Evolutionary conservation across 2,113 vertebrate genomes (phyloP), one percentile per base, ranked within the genome.

Genomic region (Odontophorus gujanensis): DNA sequence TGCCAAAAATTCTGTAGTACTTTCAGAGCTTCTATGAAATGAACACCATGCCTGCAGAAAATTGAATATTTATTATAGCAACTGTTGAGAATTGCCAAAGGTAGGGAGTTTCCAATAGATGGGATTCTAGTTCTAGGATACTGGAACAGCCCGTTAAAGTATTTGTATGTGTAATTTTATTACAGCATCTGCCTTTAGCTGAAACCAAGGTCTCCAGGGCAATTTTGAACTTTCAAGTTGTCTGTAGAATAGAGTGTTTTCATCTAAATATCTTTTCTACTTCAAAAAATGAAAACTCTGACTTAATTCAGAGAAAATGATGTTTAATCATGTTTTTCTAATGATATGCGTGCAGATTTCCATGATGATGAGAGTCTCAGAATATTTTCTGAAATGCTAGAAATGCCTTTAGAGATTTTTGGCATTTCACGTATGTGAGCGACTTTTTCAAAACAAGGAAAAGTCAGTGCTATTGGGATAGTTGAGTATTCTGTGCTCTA

Each of bases 201-300:
- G 82, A 69, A 74, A 82, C 28, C 28, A 81, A 91, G 47, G 68
- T 90, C 92, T 93, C 76, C 92, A 80, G 95, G 95, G 93, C 90
- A 95, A 95, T 94, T 96, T 47, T 93, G 87, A 96, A 85, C 85
- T 90, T 95, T 91, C 63, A 93, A 87, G 75, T 76, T n/a, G 53
- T 73, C 75, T 79, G 48, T 26, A 81, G 82, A 90, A 77, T 26
- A 0, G 0, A 79, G 24, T 26, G 55, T 92, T 94, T 94, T 94
- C 62, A 93, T 92, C 75, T 81, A 57, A 68, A 12, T 58, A 48
- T 51, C 32, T 77, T 88, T 86, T 28, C 3, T 62, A 63, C 74
- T 80, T 95, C 47, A 82, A 93, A 92, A 91, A 93, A 43, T 22
- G 6, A 47, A 85, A 89, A 82, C 51, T 50, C 59, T 91, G 0